Base-by-base conservation (phyloP, 1,140 invertebrate species). In the Phortica variegata region DNA sequence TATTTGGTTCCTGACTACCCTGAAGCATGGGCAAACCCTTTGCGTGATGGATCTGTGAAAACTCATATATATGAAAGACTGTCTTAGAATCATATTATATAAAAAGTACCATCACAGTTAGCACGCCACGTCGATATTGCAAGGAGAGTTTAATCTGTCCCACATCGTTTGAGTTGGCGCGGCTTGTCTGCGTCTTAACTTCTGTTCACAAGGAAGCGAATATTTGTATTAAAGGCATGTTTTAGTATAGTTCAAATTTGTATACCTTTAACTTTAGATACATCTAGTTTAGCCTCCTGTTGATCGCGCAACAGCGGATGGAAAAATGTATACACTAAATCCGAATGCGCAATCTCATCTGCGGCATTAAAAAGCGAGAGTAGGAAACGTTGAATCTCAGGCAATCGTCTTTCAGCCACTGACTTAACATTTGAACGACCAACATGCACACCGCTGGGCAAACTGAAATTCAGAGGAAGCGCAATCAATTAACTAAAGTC, bases 241-340 rank as follows among this genome's bases (percentile, higher is more conserved):
- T 17, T 45, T 12, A 39, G 31, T 51, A n/a, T n/a, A n/a, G n/a
- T n/a, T n/a, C n/a, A n/a, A n/a, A n/a, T n/a, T n/a, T n/a, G n/a
- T n/a, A n/a, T 54, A 79, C 78, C 79, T 60, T 60, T 79, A n/a
- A 79, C 61, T 70, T 80, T 80, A 7, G 65, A 65, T 51, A 78
- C 71, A 49, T 77, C 68, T 48, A 76, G 48, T 20, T 80, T 88
- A 23, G 87, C 84, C 68, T 91, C 91, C 77, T 95, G 87, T 76
- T 91, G 89, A 72, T 92, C 96, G 55, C 95, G 78, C 38, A 97
- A 77, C 51, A 98, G 76, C 8, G 95, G 93, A 82, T 98, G 96
- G 76, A 98, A 97, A 79, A 98, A 98, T 1, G 95, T 98, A 74
- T 98, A 98, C 6, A 98, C 93, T 23, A 98, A 80, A 78, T 96